Conservation (phyloP, 2,113 vertebrate species). For the Sinocyclocheilus rhinocerous region DNA sequence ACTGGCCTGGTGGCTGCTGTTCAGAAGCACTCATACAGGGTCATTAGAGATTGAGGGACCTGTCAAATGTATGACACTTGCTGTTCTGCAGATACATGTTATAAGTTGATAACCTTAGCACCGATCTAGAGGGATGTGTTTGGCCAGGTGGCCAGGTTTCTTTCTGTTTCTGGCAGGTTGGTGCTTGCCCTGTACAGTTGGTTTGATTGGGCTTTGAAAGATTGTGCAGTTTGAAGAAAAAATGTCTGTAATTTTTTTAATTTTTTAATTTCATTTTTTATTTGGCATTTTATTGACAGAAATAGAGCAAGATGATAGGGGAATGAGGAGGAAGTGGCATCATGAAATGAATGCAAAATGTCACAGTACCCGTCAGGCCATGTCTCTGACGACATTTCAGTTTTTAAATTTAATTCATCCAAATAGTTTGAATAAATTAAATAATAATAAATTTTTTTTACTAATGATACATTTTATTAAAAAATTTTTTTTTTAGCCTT, state of each 20-base stretch:
- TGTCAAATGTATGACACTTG: conserved; percentile 41
- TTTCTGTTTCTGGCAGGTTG: neutral
- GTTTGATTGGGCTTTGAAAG: neutral
- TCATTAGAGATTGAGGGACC: conserved; percentile 48
- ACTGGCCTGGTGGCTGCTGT: conserved; percentile 25
- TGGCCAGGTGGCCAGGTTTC: neutral
- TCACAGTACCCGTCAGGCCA: neutral
- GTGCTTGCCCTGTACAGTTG: neutral
- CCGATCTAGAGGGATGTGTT: neutral
- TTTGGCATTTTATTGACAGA: neutral
- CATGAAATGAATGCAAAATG: neutral
- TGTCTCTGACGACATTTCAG: neutral
- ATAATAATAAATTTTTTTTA: neutral
- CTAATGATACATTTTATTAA: too few species aligned
- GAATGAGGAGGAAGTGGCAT: neutral
- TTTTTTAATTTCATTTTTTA: too few species aligned
- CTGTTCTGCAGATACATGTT: conserved; percentile 24
- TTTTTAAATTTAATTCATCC: neutral
- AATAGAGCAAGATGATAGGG: neutral
- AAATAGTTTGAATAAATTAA: neutral
- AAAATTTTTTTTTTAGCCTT: too few species aligned
- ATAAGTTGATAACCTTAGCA: conserved; percentile 36
- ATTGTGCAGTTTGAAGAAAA: neutral
- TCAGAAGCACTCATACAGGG: conserved; percentile 28
- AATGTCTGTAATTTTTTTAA: neutral